phyloP scores from a whole-genome alignment of 2,797 vertebrate genomes.

The Enoplosus armatus region DNA sequence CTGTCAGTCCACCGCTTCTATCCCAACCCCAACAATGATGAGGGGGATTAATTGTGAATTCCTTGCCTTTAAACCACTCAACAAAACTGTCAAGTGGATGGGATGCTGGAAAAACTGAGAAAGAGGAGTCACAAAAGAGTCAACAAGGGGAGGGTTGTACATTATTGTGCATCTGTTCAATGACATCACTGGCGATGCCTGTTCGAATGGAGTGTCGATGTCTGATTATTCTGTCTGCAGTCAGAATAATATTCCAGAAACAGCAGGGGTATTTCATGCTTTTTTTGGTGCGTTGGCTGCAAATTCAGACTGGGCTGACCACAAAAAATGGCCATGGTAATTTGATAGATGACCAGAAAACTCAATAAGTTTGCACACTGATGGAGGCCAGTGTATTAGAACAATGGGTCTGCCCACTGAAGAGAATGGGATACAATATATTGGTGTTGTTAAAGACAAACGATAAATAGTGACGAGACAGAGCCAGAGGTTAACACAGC shows the following conservation, averaged over 20 bases:
- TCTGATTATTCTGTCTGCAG: constrained; percentile 36
- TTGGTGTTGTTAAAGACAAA: constrained; percentile 3
- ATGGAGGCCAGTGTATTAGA: constrained; percentile 8
- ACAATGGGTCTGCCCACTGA: background rate
- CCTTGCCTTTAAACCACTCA: constrained; percentile 52
- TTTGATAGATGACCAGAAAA: constrained; percentile 37
- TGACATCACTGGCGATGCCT: constrained; percentile 56
- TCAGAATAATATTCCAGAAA: constrained; percentile 38
- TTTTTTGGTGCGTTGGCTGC: constrained; percentile 20
- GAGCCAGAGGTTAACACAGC: constrained; percentile 6
- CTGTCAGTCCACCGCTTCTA: constrained; percentile 44
- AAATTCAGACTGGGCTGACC: constrained; percentile 25
- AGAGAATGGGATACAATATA: background rate
- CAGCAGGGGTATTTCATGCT: constrained; percentile 10
- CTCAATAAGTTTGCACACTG: constrained; percentile 1
- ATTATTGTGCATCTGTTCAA: constrained; percentile 30
- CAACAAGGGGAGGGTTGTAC: constrained; percentile 47
- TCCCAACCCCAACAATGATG: background rate
- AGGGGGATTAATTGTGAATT: constrained; percentile 64
- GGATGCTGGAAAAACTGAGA: constrained; percentile 64
- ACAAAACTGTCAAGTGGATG: constrained; percentile 50
- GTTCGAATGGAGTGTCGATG: constrained; percentile 19
- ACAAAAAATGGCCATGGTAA: constrained; percentile 17
- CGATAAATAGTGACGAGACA: constrained; percentile 18
- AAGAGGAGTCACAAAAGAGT: constrained; percentile 26